Evolutionary conservation across 2,888 invertebrate genomes (phyloP).

Genomic region (Clostera curtula): DNA sequence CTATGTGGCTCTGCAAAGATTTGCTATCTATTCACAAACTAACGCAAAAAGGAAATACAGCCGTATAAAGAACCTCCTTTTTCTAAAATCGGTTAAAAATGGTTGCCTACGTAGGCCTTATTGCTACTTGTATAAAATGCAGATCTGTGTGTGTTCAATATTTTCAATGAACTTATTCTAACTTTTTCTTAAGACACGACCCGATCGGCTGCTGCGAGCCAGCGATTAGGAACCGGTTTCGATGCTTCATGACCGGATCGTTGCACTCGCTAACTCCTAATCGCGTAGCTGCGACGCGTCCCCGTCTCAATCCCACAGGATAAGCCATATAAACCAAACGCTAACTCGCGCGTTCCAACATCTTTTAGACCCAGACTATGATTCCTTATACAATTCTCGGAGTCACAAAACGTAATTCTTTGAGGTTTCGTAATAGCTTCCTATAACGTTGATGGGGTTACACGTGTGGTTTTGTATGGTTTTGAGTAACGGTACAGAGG

Average conservation of each 20-base stretch:
- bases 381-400: slow-evolving; percentile 20
- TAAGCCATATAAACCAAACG: slow-evolving; percentile 30
- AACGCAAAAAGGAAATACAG: too few relatives aligned
- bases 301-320: slow-evolving; percentile 22
- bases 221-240: slow-evolving; percentile 66
- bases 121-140: too few relatives aligned
- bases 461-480: slow-evolving; percentile 25
- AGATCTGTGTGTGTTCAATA: slow-evolving; percentile 12
- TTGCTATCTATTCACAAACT: too few relatives aligned
- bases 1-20: too few relatives aligned
- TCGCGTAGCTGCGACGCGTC: slow-evolving; percentile 28
- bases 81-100: too few relatives aligned
- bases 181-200: slow-evolving; percentile 47
- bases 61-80: too few relatives aligned
- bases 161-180: slow-evolving; percentile 49
- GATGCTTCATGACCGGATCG: slow-evolving; percentile 41
- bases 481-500: slow-evolving; percentile 21
- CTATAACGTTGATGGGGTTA: slow-evolving; percentile 16
- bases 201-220: slow-evolving; percentile 50
- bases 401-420: slow-evolving; percentile 27
- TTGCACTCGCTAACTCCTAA: slow-evolving; percentile 49
- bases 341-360: slow-evolving; percentile 27
- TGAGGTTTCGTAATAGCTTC: slow-evolving; percentile 29
- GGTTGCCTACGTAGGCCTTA: too few relatives aligned
- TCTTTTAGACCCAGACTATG: slow-evolving; percentile 19